Percentiles rank a stretch among this genome's conserved stretches.
phyloP scores from a whole-genome alignment of 2,113 vertebrate genomes.

The Platichthys flesus region DNA sequence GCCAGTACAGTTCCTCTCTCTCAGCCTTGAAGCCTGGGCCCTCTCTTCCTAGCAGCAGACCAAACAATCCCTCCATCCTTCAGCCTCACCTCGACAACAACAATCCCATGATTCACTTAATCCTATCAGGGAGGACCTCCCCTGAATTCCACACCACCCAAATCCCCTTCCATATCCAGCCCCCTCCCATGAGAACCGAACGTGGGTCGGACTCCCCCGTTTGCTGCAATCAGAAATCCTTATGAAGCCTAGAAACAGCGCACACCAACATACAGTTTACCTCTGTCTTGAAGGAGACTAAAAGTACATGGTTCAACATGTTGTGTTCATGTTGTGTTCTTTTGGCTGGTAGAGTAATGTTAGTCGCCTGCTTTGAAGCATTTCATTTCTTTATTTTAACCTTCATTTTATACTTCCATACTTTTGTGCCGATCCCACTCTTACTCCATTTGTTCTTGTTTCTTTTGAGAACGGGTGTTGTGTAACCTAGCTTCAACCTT shows the following conservation, averaged over 20 bases:
- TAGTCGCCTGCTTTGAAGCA: too few relatives aligned
- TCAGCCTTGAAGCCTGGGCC: not conserved
- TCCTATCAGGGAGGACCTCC: slow-evolving; percentile 58
- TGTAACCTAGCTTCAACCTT: not conserved
- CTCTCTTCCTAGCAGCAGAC: slow-evolving; percentile 13
- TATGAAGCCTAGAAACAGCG: slow-evolving; percentile 40
- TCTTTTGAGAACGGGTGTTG: not conserved
- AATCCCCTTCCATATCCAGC: slow-evolving; percentile 43
- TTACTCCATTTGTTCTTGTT: not conserved
- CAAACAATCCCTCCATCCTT: slow-evolving; percentile 30
- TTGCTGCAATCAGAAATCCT: slow-evolving; percentile 41
- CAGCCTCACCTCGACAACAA: slow-evolving; percentile 46
- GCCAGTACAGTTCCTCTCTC: not conserved
- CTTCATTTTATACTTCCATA: not conserved
- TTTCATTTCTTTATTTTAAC: too few relatives aligned
- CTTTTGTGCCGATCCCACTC: not conserved
- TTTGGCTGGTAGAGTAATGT: not conserved
- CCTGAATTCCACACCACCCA: slow-evolving; percentile 59
- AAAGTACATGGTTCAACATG: not conserved
- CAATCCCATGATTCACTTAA: slow-evolving; percentile 68
- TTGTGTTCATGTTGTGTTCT: not conserved
- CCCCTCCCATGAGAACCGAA: slow-evolving; percentile 51
- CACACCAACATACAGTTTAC: slow-evolving; percentile 6
- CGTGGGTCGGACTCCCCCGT: slow-evolving; percentile 8
- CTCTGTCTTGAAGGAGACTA: slow-evolving; percentile 10